Evolutionary conservation across 1,140 invertebrate species (phyloP).

Genomic region (Hestina assimilis): DNA sequence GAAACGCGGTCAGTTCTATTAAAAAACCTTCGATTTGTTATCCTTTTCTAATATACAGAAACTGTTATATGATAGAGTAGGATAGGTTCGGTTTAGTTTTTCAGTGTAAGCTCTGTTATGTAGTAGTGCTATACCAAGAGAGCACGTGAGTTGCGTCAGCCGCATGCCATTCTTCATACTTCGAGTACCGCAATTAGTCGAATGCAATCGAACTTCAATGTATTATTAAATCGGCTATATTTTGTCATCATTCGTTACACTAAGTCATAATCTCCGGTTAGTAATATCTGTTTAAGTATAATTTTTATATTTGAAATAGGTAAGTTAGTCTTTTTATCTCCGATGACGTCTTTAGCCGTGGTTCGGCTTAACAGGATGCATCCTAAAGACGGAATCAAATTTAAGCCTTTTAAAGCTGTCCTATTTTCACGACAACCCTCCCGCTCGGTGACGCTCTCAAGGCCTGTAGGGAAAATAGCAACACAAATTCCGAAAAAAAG

Average conservation of each 20-base stretch:
- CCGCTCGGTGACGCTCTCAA: too few relatives aligned
- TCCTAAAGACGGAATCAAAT: too few relatives aligned
- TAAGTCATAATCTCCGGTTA: too few relatives aligned
- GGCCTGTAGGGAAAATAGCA: too few relatives aligned
- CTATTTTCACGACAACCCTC: too few relatives aligned
- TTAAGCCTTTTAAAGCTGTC: too few relatives aligned
- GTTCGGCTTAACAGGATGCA: too few relatives aligned
- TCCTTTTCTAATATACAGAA: background rate
- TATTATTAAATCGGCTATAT: background rate
- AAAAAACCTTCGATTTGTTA: background rate
- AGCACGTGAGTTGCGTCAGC: constrained; percentile 19
- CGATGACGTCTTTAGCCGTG: too few relatives aligned
- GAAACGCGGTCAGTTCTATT: constrained; percentile 20
- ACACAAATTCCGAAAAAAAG: too few relatives aligned
- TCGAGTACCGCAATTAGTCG: background rate
- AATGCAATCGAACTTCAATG: background rate
- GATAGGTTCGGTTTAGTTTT: background rate
- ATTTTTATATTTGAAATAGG: too few relatives aligned
- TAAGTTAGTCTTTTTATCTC: background rate
- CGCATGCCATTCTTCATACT: background rate
- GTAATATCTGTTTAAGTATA: too few relatives aligned
- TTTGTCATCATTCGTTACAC: too few relatives aligned
- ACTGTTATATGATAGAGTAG: background rate
- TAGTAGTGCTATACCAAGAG: constrained; percentile 12
- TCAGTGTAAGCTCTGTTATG: background rate